Evolutionary conservation across 2,797 vertebrate genomes (phyloP), one percentile per base, ranked within the genome.

Genomic region (Iguana delicatissima): DNA sequence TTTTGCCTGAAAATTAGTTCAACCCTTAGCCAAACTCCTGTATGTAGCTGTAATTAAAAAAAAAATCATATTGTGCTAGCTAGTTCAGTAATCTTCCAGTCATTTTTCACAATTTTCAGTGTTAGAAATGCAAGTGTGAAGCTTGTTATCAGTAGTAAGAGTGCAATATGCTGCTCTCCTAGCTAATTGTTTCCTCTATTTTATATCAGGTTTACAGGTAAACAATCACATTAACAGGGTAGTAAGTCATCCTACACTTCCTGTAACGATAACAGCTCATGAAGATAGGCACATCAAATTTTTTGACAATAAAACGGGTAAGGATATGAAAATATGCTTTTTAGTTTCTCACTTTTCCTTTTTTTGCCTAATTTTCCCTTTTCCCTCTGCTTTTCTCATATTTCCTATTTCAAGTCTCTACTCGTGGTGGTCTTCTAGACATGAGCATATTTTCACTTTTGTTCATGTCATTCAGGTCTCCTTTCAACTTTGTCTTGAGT

Each of bases 271-370:
- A 97, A 99, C 98, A 69, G 99, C 99, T 87, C 99, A 99, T 93
- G 99, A 99, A 97, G 99, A 99, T 96, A 95, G 98, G 94, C 98
- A 99, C 96, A 99, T 99, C 97, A 99, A 99, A 91, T 99, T 99
- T 98, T 99, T 98, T 96, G 99, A 99, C 93, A 99, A 99, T 98
- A 99, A 99, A 98, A 99, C 99, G 97, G 99, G 99, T 99, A 97
- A 97, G 97, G 50, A 93, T 89, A 80, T 92, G 90, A 72, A 86
- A 67, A 73, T 90, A 62, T 9, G 42, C 29, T 46, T 80, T 14
- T 42, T 80, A 35, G 14, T 26, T 59, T 14, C 38, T 26, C 52
- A 83, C 20, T 55, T 64, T 24, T 46, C 42, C 5, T 2, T 7
- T 26, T 8, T 35, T 46, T 77, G 14, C 32, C 59, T 77, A n/a